Conservation (phyloP, 2,888 invertebrate species). For the Pseudeuparius sepicola region DNA sequence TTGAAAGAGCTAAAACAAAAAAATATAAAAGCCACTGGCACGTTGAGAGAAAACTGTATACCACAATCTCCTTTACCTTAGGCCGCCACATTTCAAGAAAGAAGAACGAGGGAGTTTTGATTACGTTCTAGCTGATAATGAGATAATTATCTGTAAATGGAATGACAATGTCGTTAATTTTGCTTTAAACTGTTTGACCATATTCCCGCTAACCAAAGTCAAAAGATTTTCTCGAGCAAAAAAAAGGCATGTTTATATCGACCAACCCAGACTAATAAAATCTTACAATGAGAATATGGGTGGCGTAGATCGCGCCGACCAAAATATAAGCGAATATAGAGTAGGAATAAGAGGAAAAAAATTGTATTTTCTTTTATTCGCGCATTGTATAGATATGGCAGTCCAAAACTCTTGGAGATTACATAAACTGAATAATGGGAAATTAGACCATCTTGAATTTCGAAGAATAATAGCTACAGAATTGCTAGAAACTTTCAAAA, state of each 20-base stretch:
- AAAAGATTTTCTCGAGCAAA: slow-evolving; percentile 6
- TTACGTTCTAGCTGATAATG: slow-evolving; percentile 11
- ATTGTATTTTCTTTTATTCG: slow-evolving; percentile 5
- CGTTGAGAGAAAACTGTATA: neutral
- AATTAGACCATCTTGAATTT: neutral
- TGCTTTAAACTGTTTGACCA: slow-evolving; percentile 7
- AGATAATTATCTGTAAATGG: slow-evolving; percentile 15
- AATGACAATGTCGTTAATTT: slow-evolving; percentile 18
- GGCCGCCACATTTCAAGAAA: slow-evolving; percentile 3
- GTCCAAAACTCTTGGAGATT: slow-evolving; percentile 4
- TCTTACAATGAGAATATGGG: slow-evolving; percentile 7
- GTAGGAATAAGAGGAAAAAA: neutral
- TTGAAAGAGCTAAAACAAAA: neutral
- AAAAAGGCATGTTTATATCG: slow-evolving; percentile 6
- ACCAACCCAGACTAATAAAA: slow-evolving; percentile 7
- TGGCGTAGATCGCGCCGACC: neutral
- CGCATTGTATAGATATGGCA: slow-evolving; percentile 10
- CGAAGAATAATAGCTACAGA: slow-evolving; percentile 1
- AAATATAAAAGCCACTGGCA: slow-evolving; percentile 1
- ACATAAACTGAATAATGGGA: slow-evolving; percentile 2
- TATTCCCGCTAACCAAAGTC: slow-evolving; percentile 4
- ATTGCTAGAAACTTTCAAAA: slow-evolving; percentile 6
- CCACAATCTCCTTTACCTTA: neutral
- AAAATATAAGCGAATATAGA: slow-evolving; percentile 1
- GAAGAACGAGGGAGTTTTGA: slow-evolving; percentile 5